phyloP scores from a whole-genome alignment of 2,888 invertebrate species.

The Aspidiotus rigidus region DNA sequence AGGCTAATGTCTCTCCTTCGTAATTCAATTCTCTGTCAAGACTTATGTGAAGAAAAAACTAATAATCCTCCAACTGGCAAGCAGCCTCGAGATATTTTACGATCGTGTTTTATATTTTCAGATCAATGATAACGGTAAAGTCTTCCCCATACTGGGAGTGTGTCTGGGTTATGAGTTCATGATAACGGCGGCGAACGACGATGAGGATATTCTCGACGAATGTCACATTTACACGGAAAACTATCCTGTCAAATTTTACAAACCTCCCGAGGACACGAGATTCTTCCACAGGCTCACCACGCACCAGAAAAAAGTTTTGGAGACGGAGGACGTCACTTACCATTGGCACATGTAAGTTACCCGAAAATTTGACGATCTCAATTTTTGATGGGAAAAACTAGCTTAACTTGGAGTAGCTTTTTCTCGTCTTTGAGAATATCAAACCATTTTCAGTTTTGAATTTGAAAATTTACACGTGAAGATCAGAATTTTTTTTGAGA shows the following conservation, averaged over 20 bases:
- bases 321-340: not conserved
- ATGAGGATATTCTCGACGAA: not conserved
- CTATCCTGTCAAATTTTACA: not conserved
- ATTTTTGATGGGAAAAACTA: too few species aligned
- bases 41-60: too few species aligned
- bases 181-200: conserved; percentile 48
- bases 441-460: too few species aligned
- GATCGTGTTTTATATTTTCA: conserved; percentile 36
- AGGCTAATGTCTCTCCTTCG: not conserved
- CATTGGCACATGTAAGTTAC: conserved; percentile 9
- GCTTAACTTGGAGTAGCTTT: too few species aligned
- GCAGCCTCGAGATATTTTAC: not conserved
- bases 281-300: conserved; percentile 3
- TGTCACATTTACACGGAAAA: conserved; percentile 8
- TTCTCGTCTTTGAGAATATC: too few species aligned
- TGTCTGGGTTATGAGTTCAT: conserved; percentile 81
- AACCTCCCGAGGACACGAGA: not conserved
- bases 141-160: conserved; percentile 80
- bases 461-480: too few species aligned
- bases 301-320: not conserved
- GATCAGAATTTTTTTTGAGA: too few species aligned
- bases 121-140: conserved; percentile 58
- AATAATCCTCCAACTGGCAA: not conserved
- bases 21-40: too few species aligned
- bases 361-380: too few species aligned